These are phyloP conservation scores for Sebastes wilsoni DNA, from an alignment of 2,797 vertebrate species.

Conservation along the genomic window DNA sequence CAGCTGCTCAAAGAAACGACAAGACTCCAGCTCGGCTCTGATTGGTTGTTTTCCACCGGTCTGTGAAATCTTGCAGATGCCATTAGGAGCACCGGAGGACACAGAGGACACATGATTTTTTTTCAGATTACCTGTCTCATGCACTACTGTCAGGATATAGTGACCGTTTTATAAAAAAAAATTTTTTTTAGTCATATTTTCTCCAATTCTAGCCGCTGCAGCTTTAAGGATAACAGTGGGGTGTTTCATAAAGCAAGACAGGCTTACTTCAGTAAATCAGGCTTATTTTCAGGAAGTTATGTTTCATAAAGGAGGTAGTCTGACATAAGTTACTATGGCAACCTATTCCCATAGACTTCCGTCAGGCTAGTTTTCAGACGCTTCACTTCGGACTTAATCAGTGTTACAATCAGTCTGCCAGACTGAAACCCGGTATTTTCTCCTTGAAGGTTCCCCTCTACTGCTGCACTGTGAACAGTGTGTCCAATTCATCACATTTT, in stretches of 20 bases:
- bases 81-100: too few relatives aligned
- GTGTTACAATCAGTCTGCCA: neutral
- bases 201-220: too few relatives aligned
- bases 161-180: too few relatives aligned
- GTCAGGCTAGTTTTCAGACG: neutral
- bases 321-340: neutral
- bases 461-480: neutral
- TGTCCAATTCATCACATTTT: neutral
- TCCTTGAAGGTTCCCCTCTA: neutral
- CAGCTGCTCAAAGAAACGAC: too few relatives aligned
- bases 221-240: too few relatives aligned
- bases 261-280: neutral
- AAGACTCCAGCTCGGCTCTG: too few relatives aligned
- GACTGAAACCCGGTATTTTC: neutral
- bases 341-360: neutral
- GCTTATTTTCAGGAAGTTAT: neutral
- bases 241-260: too few relatives aligned
- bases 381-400: neutral
- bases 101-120: too few relatives aligned
- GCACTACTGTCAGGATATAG: fast-evolving
- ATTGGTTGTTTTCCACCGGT: too few relatives aligned
- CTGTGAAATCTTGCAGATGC: too few relatives aligned
- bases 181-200: too few relatives aligned
- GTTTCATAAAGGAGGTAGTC: neutral
- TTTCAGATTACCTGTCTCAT: too few relatives aligned